Evolutionary conservation across 2,797 vertebrate species (phyloP).

Genomic region (Pipistrellus nathusii): DNA sequence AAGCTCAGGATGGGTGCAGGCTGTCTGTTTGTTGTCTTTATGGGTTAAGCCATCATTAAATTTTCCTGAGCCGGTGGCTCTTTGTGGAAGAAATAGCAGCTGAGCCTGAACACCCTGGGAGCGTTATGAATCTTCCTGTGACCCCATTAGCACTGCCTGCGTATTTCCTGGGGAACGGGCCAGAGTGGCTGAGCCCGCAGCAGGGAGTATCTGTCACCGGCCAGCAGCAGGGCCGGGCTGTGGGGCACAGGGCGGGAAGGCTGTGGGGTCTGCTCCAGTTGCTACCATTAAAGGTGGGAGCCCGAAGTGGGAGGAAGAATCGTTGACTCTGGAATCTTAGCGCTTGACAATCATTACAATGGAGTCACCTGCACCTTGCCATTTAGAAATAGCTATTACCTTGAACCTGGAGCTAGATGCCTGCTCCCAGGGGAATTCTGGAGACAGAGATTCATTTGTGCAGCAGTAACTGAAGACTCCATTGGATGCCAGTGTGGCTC

Average conservation of each 20-base stretch:
- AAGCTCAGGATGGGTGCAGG: conserved; percentile 3
- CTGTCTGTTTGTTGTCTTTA: conserved; percentile 69
- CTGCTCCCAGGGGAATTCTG: conserved; percentile 75
- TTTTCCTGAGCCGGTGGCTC: conserved; percentile 70
- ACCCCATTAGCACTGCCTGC: conserved; percentile 76
- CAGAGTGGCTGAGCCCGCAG: conserved; percentile 46
- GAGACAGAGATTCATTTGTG: conserved; percentile 86
- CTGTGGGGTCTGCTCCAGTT: background rate
- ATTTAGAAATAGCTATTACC: conserved; percentile 84
- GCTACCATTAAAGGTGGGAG: background rate
- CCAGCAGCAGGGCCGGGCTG: background rate
- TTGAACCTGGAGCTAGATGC: conserved; percentile 82
- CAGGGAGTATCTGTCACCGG: conserved; percentile 60
- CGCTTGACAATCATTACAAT: conserved; percentile 75
- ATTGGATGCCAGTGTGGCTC: conserved; percentile 91
- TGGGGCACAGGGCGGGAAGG: background rate
- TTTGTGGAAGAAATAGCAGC: conserved; percentile 69
- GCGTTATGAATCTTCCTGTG: conserved; percentile 79
- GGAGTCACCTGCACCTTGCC: conserved; percentile 76
- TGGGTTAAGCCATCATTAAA: conserved; percentile 74
- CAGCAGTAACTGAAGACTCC: conserved; percentile 89
- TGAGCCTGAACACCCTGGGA: conserved; percentile 62
- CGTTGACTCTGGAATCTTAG: conserved; percentile 76
- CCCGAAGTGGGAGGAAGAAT: background rate
- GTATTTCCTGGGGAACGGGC: conserved; percentile 77